phyloP scores from a whole-genome alignment of 2,797 vertebrate species.

The Gouania willdenowi region DNA sequence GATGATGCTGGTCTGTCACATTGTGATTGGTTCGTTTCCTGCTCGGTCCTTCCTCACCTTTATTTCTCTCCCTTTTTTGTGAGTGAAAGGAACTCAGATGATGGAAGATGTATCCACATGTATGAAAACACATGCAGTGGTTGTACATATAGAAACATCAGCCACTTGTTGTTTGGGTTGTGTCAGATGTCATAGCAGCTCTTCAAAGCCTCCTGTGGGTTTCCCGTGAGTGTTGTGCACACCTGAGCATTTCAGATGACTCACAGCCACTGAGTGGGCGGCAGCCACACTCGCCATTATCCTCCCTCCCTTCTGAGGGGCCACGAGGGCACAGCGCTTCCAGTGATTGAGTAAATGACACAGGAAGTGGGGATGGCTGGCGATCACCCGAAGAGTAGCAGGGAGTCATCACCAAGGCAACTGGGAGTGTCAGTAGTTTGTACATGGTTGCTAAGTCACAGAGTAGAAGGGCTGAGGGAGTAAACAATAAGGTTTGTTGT shows the following conservation, averaged over 20 bases:
- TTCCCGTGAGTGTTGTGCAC: constrained; percentile 33
- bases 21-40: not conserved
- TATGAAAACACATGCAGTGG: too few relatives aligned
- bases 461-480: too few relatives aligned
- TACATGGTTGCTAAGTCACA: constrained; percentile 47
- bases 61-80: not conserved
- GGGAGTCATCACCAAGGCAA: constrained; percentile 45
- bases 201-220: not conserved
- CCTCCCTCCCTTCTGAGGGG: constrained; percentile 26
- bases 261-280: constrained; percentile 52
- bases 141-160: too few relatives aligned
- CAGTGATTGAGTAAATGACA: constrained; percentile 30
- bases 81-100: not conserved
- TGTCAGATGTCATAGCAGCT: constrained; percentile 2
- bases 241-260: constrained; percentile 54
- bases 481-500: constrained; percentile 52
- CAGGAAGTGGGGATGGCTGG: constrained; percentile 41
- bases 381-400: constrained; percentile 8
- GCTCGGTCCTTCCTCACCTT: not conserved
- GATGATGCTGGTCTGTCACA: not conserved
- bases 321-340: not conserved
- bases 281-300: constrained; percentile 38
- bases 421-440: constrained; percentile 49
- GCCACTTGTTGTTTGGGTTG: constrained; percentile 8
- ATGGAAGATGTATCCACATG: too few relatives aligned